These are phyloP conservation scores for Eupithecia dodoneata DNA, from an alignment of 2,888 invertebrate genomes.

Conservation along the genomic window DNA sequence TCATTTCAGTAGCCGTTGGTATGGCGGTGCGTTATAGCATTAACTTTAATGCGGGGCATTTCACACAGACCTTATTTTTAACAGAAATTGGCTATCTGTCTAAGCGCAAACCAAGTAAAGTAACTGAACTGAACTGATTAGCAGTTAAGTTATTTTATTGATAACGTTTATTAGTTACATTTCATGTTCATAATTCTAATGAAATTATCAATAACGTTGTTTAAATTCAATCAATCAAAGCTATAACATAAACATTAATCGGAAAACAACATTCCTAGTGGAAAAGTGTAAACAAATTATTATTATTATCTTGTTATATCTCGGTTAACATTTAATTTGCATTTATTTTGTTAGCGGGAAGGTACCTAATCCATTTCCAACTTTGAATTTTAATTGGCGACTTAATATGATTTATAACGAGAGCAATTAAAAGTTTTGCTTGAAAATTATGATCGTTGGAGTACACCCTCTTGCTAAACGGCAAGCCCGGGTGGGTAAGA, in stretches of 20 bases:
- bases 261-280: not conserved
- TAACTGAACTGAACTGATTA: no score
- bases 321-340: not conserved
- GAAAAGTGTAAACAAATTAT: not conserved
- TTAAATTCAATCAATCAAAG: not conserved
- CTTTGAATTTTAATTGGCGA: conserved; percentile 61
- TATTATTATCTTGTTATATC: not conserved
- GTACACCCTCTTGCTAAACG: conserved; percentile 55
- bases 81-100: not conserved
- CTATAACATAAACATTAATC: not conserved
- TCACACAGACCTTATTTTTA: not conserved
- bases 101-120: not conserved
- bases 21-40: not conserved
- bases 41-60: not conserved
- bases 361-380: conserved; percentile 19
- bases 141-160: no score
- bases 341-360: conserved; percentile 9
- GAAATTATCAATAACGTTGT: no score
- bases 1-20: not conserved
- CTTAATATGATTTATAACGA: conserved; percentile 63
- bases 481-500: conserved; percentile 43
- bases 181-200: no score
- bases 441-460: conserved; percentile 62
- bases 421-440: conserved; percentile 68
- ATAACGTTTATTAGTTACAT: no score